A percentile compares a stretch with the other conserved stretches of the same genome.
Conservation (phyloP, 2,888 invertebrate genomes). For the Calameuta idolon region DNA sequence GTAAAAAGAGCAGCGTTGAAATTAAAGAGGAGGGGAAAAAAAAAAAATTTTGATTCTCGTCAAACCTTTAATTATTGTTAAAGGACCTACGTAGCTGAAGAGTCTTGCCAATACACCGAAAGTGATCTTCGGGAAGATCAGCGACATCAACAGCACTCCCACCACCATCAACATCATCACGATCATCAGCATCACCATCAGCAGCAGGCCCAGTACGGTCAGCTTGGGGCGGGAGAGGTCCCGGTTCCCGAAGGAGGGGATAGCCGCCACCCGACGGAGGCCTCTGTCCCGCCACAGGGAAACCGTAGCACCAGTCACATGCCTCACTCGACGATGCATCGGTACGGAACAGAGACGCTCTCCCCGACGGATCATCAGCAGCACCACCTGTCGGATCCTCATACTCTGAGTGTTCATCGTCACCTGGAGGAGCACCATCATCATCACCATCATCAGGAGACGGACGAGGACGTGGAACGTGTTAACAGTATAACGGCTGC, state of each 20-base stretch:
- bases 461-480: slow-evolving; percentile 45
- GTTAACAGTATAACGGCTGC: slow-evolving; percentile 51
- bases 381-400: slow-evolving; percentile 30
- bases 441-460: slow-evolving; percentile 27
- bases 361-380: slow-evolving; percentile 51
- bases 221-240: slow-evolving; percentile 56
- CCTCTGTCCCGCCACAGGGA: slow-evolving; percentile 55
- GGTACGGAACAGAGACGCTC: slow-evolving; percentile 60
- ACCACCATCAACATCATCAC: slow-evolving; percentile 15
- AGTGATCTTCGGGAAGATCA: slow-evolving; percentile 8
- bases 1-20: neutral
- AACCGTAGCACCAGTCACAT: slow-evolving; percentile 61
- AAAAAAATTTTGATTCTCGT: neutral
- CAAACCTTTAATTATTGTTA: neutral
- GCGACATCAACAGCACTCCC: slow-evolving; percentile 7
- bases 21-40: neutral
- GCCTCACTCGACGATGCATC: slow-evolving; percentile 63
- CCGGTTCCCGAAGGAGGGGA: slow-evolving; percentile 61
- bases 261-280: slow-evolving; percentile 51
- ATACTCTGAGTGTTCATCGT: slow-evolving; percentile 17
- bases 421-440: slow-evolving; percentile 32
- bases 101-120: neutral
- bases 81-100: neutral
- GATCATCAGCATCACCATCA: slow-evolving; percentile 12
- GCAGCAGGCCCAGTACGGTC: slow-evolving; percentile 32